phyloP scores from a whole-genome alignment of 1,140 invertebrate genomes.

The Drosophila varians region DNA sequence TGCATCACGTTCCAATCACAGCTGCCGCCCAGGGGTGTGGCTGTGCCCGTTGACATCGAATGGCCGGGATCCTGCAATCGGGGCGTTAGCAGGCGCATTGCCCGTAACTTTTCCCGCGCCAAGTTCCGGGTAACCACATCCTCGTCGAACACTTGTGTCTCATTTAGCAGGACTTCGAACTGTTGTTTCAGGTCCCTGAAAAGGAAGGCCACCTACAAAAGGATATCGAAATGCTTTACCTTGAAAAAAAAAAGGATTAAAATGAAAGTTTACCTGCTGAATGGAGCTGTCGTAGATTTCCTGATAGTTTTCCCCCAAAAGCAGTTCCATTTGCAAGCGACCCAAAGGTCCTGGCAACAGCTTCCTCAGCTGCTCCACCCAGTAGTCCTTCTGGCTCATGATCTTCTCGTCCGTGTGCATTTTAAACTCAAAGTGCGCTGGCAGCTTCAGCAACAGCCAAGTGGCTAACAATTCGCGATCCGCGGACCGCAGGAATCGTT shows the following conservation, averaged over 20 bases:
- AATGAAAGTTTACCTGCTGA: not conserved
- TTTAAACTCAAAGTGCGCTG: constrained; percentile 61
- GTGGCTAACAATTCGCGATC: constrained; percentile 44
- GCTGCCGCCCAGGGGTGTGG: not conserved
- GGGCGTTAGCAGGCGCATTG: constrained; percentile 60
- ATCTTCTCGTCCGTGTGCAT: constrained; percentile 49
- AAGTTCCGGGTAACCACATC: constrained; percentile 29
- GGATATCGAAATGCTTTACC: not conserved
- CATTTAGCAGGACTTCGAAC: constrained; percentile 58
- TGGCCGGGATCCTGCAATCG: not conserved
- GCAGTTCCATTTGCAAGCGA: constrained; percentile 41
- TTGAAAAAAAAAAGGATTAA: no score
- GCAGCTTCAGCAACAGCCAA: constrained; percentile 68
- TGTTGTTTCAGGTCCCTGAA: constrained; percentile 56
- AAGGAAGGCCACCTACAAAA: constrained; percentile 14
- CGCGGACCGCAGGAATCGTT: constrained; percentile 19
- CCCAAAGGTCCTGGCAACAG: constrained; percentile 58
- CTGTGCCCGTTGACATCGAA: not conserved
- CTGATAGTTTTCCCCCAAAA: constrained; percentile 23
- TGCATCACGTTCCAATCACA: constrained; percentile 63
- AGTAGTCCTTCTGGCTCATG: constrained; percentile 44
- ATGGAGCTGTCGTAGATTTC: constrained; percentile 10
- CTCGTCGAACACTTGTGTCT: constrained; percentile 57
- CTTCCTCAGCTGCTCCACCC: constrained; percentile 54
- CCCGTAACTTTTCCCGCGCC: constrained; percentile 58